These are phyloP conservation scores for Pantala flavescens DNA, from an alignment of 1,140 invertebrate species.

Conservation along the genomic window DNA sequence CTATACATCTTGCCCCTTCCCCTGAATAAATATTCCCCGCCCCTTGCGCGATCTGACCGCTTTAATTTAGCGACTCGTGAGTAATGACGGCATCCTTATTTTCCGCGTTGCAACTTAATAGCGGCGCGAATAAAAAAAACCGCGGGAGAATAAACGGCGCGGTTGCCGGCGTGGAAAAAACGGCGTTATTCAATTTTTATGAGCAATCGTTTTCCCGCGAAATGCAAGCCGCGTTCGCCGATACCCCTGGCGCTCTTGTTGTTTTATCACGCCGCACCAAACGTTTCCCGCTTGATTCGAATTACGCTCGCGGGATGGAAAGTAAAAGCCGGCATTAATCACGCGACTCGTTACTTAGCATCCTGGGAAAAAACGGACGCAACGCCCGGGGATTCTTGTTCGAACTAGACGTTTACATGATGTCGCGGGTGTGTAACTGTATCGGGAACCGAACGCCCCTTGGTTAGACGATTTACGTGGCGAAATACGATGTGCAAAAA, in stretches of 20 bases:
- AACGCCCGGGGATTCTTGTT: too few relatives aligned
- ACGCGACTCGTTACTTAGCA: too few relatives aligned
- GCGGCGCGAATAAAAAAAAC: background rate
- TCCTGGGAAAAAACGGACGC: too few relatives aligned
- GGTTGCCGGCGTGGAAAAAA: background rate
- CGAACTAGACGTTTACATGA: too few relatives aligned
- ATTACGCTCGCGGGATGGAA: background rate
- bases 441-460: too few relatives aligned
- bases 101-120: background rate
- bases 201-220: background rate
- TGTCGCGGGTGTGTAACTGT: too few relatives aligned
- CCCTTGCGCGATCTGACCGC: background rate
- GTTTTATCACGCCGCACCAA: background rate
- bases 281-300: background rate
- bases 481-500: too few relatives aligned
- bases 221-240: background rate
- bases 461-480: too few relatives aligned
- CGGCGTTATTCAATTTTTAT: constrained; percentile 4
- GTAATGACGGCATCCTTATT: background rate
- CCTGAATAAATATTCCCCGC: too few relatives aligned
- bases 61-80: constrained; percentile 2
- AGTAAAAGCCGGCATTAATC: too few relatives aligned
- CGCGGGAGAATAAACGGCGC: background rate
- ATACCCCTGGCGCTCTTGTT: background rate
- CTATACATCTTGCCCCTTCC: too few relatives aligned